Conservation (phyloP, 2,113 vertebrate species). For the Gasterosteus nipponicus region DNA sequence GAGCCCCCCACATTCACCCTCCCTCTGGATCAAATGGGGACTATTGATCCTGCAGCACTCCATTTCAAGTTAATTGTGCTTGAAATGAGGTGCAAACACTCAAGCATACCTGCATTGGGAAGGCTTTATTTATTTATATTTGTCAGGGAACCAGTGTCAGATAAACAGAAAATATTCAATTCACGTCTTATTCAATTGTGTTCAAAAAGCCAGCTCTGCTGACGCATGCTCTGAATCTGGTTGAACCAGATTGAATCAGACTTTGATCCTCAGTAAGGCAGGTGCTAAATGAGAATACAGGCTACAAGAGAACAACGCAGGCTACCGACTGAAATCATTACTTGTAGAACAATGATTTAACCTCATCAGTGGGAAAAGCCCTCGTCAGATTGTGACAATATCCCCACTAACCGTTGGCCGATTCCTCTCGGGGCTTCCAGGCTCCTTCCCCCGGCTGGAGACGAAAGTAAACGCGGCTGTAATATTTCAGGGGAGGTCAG, state of each 20-base stretch:
- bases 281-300: conserved; percentile 25
- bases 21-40: conserved; percentile 84
- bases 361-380: conserved; percentile 44
- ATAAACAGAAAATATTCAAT: conserved; percentile 82
- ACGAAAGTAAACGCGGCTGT: conserved; percentile 50
- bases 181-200: conserved; percentile 78
- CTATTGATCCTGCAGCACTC: conserved; percentile 87
- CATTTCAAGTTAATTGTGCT: conserved; percentile 89
- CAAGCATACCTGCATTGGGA: conserved; percentile 80
- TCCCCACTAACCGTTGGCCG: not conserved
- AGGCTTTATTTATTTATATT: conserved; percentile 83
- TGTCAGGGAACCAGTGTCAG: conserved; percentile 75
- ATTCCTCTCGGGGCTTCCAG: not conserved
- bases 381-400: conserved; percentile 31
- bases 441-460: conserved; percentile 24
- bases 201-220: conserved; percentile 71
- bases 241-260: conserved; percentile 69
- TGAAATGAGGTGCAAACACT: conserved; percentile 87
- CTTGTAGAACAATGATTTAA: conserved; percentile 44
- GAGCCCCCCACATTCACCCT: conserved; percentile 69
- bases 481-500: conserved; percentile 64
- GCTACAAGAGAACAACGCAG: conserved; percentile 33
- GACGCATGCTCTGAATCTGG: conserved; percentile 60
- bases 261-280: conserved; percentile 51
- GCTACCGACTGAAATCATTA: conserved; percentile 41